Evolutionary conservation across 2,888 invertebrate species (phyloP).

Genomic region (Drosophila formosana): DNA sequence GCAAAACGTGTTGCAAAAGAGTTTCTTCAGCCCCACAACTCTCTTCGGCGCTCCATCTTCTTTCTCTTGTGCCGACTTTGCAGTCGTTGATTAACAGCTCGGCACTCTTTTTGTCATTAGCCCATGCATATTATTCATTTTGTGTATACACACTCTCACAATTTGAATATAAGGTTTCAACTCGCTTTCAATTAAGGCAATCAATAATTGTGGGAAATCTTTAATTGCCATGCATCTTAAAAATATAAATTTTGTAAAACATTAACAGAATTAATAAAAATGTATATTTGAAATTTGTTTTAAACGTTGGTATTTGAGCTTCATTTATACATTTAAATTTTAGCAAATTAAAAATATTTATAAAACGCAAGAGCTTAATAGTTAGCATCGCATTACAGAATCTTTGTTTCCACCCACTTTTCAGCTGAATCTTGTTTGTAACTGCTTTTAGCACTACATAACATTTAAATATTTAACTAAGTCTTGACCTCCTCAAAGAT

Average conservation of each 20-base stretch:
- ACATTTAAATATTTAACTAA: constrained; percentile 19
- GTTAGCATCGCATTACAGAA: neutral
- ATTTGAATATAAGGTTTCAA: constrained; percentile 33
- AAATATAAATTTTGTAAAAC: constrained; percentile 6
- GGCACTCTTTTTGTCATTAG: constrained; percentile 65
- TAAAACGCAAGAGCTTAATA: neutral
- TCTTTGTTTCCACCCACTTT: neutral
- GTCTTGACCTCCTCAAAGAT: constrained; percentile 33
- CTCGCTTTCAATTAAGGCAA: constrained; percentile 60
- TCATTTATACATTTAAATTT: neutral
- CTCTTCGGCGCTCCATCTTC: neutral
- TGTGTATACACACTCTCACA: constrained; percentile 16
- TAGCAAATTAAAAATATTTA: neutral
- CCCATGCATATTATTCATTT: constrained; percentile 53
- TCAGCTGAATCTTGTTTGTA: neutral
- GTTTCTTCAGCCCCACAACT: constrained; percentile 52
- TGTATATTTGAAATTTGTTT: neutral
- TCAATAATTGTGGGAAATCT: constrained; percentile 63
- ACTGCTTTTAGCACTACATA: constrained; percentile 16
- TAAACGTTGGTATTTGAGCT: no score
- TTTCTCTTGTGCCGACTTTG: constrained; percentile 13
- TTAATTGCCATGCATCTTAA: constrained; percentile 34
- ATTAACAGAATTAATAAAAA: no score
- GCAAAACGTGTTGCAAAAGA: constrained; percentile 59
- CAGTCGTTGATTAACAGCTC: constrained; percentile 60